Conservation (phyloP, 2,888 invertebrate genomes). For the Troides helena region DNA sequence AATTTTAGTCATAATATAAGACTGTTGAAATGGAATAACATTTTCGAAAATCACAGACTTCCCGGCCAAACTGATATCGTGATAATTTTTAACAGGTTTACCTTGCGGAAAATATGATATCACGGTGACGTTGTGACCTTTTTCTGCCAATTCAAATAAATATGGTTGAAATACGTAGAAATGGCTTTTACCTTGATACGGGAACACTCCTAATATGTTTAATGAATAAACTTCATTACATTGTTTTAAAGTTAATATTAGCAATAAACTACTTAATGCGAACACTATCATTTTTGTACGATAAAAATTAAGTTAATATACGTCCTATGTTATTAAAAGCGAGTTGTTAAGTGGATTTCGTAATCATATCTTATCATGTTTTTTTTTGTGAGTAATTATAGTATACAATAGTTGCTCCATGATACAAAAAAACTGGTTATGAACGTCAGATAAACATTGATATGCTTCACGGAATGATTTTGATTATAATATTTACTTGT, state of each 20-base stretch:
- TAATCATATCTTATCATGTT: not conserved
- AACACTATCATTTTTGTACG: slow-evolving; percentile 6
- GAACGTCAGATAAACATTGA: too few species aligned
- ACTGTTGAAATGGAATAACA: slow-evolving; percentile 41
- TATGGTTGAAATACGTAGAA: slow-evolving; percentile 82
- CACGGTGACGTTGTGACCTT: slow-evolving; percentile 84
- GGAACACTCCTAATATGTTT: slow-evolving; percentile 82
- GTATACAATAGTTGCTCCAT: too few species aligned
- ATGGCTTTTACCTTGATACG: slow-evolving; percentile 84
- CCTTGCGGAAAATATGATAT: slow-evolving; percentile 82
- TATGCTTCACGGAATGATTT: too few species aligned
- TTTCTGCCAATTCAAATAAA: slow-evolving; percentile 77
- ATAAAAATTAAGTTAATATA: not conserved
- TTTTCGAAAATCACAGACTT: slow-evolving; percentile 49
- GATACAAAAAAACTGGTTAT: too few species aligned
- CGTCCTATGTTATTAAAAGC: not conserved
- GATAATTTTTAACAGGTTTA: slow-evolving; percentile 52
- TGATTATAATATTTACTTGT: too few species aligned
- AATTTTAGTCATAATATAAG: not conserved
- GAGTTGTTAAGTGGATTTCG: slow-evolving; percentile 2
- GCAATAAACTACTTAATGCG: slow-evolving; percentile 5
- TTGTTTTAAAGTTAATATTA: slow-evolving; percentile 10
- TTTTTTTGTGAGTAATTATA: not conserved
- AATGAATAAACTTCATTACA: slow-evolving; percentile 42
- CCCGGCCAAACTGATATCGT: slow-evolving; percentile 58